Evolutionary conservation across 1,140 invertebrate species (phyloP).

Genomic region (Drosophila takahashii): DNA sequence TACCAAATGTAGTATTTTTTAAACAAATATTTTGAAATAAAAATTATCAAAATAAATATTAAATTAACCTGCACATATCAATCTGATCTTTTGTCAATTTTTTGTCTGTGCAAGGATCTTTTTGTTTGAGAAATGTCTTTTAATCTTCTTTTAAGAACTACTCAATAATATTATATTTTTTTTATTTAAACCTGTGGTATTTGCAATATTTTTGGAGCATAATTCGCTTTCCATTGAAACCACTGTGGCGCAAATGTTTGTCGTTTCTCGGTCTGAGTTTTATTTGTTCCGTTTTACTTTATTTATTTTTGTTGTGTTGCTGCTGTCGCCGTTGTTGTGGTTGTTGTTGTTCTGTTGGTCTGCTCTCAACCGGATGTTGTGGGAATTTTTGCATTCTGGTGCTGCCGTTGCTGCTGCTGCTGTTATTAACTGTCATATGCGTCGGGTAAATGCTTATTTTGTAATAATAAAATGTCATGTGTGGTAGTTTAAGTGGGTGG

Average conservation of each 20-base stretch:
- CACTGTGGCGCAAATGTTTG: conserved; percentile 52
- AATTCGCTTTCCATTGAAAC: background rate
- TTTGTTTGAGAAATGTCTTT: no score
- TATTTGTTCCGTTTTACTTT: conserved; percentile 74
- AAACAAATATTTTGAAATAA: no score
- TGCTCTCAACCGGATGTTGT: conserved; percentile 78
- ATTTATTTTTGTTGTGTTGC: conserved; percentile 44
- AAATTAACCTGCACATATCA: no score
- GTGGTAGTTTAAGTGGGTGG: conserved; percentile 38
- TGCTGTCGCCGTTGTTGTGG: conserved; percentile 40
- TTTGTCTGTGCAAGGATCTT: no score
- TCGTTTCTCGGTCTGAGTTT: conserved; percentile 41
- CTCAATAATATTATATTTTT: no score
- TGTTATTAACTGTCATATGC: conserved; percentile 80
- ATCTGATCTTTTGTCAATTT: no score
- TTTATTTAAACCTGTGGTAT: no score
- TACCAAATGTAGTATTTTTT: no score
- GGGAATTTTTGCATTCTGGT: conserved; percentile 79
- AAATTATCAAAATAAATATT: no score
- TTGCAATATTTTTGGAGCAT: no score
- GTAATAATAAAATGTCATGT: conserved; percentile 81
- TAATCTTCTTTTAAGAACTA: no score
- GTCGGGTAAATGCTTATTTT: conserved; percentile 79
- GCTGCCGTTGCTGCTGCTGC: conserved; percentile 34
- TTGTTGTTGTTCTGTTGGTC: conserved; percentile 42